These are phyloP conservation scores for Tanytarsus gracilentus DNA, from an alignment of 2,888 invertebrate genomes.

Conservation along the genomic window DNA sequence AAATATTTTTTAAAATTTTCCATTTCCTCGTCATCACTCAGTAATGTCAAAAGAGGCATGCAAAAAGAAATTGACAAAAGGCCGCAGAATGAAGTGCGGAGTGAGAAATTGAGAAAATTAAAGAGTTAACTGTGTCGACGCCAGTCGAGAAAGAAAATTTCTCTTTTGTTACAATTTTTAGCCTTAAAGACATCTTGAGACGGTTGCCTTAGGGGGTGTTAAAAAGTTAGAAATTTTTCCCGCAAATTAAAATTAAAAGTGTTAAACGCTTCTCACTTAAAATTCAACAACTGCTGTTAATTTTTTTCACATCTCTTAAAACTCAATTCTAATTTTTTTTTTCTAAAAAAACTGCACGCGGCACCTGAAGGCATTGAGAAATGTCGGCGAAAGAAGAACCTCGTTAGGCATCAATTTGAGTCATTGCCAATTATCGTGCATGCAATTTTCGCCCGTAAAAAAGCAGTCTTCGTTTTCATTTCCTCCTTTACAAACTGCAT, in stretches of 20 bases:
- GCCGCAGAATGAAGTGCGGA: constrained; percentile 8
- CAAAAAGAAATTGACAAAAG: no score
- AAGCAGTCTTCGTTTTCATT: neutral
- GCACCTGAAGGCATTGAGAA: constrained; percentile 5
- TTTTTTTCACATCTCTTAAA: neutral
- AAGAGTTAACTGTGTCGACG: constrained; percentile 1
- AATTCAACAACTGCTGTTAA: neutral
- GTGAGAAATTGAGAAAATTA: constrained; percentile 14
- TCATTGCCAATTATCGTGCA: constrained; percentile 13
- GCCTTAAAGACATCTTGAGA: neutral
- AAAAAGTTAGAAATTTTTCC: no score
- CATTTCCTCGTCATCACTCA: no score
- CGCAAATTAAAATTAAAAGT: no score
- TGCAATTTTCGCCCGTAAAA: neutral
- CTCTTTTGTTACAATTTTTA: neutral
- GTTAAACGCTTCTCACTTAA: no score
- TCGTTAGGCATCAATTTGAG: constrained; percentile 15
- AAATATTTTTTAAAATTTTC: no score
- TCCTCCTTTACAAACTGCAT: neutral
- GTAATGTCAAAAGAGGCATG: no score
- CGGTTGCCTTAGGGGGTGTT: no score
- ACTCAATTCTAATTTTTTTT: neutral
- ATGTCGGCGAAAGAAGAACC: constrained; percentile 6
- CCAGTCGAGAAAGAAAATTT: neutral
- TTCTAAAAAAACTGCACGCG: neutral